Conservation (phyloP, 2,888 invertebrate genomes). For the Cephalotes varians region DNA sequence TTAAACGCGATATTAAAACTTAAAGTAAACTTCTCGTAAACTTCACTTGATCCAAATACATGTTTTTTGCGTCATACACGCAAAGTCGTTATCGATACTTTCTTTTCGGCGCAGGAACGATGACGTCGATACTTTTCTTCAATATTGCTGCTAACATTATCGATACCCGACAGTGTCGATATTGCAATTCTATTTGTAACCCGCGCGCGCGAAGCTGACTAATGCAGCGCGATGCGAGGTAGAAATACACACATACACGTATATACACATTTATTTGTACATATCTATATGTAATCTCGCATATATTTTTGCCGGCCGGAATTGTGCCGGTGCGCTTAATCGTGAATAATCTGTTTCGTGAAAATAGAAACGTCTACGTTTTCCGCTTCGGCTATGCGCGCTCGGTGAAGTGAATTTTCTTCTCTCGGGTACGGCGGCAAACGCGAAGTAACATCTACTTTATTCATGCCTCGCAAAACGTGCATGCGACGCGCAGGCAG, state of each 20-base stretch:
- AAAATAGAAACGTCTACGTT: slow-evolving; percentile 49
- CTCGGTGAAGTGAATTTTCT: slow-evolving; percentile 49
- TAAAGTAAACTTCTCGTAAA: not conserved
- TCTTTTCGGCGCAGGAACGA: not conserved
- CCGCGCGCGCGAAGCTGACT: not conserved
- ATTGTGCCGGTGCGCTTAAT: slow-evolving; percentile 29
- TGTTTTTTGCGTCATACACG: not conserved
- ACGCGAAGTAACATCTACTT: slow-evolving; percentile 30
- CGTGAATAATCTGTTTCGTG: slow-evolving; percentile 48
- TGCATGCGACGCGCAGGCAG: slow-evolving; percentile 34
- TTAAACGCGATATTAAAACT: not conserved
- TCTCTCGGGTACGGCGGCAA: slow-evolving; percentile 9
- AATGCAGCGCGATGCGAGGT: slow-evolving; percentile 24
- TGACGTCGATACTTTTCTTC: slow-evolving; percentile 13
- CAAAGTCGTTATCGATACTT: slow-evolving; percentile 9
- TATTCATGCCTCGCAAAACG: slow-evolving; percentile 36
- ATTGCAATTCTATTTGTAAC: slow-evolving; percentile 28
- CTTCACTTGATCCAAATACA: not conserved
- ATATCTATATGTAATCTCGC: not conserved
- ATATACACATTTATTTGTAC: not conserved
- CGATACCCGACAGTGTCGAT: not conserved
- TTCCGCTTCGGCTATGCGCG: not conserved
- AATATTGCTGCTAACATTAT: slow-evolving; percentile 16
- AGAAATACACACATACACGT: not conserved
- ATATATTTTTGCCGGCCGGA: slow-evolving; percentile 20